Percentiles rank a stretch among this genome's conserved stretches.
Conservation (phyloP, 1,140 invertebrate genomes). For the Piezodorus guildinii region DNA sequence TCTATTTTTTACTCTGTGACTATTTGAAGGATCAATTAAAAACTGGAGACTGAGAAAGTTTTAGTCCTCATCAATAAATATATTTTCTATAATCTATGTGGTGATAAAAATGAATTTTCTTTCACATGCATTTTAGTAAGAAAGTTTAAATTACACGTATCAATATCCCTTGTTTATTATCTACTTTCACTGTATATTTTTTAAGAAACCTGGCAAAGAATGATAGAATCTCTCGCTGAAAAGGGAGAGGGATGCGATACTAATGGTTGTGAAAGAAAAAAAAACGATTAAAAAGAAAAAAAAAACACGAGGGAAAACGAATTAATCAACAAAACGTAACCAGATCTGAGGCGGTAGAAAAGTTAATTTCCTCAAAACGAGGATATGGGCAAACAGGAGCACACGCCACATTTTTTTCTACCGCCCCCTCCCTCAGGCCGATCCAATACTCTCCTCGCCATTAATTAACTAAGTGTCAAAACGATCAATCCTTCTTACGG, state of each 20-base stretch:
- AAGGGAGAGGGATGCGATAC: neutral
- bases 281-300: neutral
- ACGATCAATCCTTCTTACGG: neutral
- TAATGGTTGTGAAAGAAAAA: neutral
- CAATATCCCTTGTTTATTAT: too few species aligned
- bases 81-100: too few species aligned
- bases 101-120: too few species aligned
- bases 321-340: constrained; percentile 9
- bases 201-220: neutral
- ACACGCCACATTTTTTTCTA: too few species aligned
- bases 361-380: constrained; percentile 4
- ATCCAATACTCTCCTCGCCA: neutral
- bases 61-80: too few species aligned
- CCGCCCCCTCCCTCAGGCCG: neutral
- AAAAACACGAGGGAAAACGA: too few species aligned
- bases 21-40: too few species aligned
- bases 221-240: neutral
- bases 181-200: too few species aligned
- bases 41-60: too few species aligned
- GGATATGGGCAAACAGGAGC: neutral
- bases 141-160: too few species aligned
- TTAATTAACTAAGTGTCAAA: constrained; percentile 9
- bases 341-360: neutral
- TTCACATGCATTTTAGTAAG: too few species aligned
- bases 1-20: too few species aligned